Percentiles rank a stretch among this genome's conserved stretches.
These are phyloP conservation scores for Cyclophora punctaria DNA, from an alignment of 2,888 invertebrate species.

Conservation along the genomic window DNA sequence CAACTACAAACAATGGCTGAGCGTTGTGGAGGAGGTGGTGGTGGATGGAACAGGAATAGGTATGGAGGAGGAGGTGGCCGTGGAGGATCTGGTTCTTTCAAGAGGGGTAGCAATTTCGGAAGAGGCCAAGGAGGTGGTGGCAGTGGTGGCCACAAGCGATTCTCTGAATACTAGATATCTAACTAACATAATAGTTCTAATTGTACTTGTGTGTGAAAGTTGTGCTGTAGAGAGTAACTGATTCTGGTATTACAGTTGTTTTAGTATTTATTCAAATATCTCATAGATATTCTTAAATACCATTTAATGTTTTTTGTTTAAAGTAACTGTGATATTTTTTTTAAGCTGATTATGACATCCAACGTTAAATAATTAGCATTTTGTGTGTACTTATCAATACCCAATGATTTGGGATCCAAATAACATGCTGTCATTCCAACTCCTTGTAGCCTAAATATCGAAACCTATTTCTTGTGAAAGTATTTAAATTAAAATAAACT, in stretches of 20 bases:
- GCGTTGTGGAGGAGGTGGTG: conserved; percentile 77
- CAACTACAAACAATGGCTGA: conserved; percentile 87
- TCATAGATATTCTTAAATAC: conserved; percentile 40
- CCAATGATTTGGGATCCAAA: too few relatives aligned
- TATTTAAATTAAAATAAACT: too few relatives aligned
- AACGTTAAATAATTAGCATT: too few relatives aligned
- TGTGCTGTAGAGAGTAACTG: conserved; percentile 28
- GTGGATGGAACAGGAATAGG: conserved; percentile 73
- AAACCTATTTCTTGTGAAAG: too few relatives aligned
- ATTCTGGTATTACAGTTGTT: conserved; percentile 37
- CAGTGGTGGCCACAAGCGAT: conserved; percentile 60
- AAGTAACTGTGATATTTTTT: conserved; percentile 61
- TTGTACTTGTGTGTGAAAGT: conserved; percentile 52
- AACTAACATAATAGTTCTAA: conserved; percentile 38
- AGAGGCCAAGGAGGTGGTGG: conserved; percentile 52
- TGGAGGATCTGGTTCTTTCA: conserved; percentile 68
- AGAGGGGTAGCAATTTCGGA: conserved; percentile 63
- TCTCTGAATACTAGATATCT: conserved; percentile 54
- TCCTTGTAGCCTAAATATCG: not conserved
- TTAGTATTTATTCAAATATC: conserved; percentile 14
- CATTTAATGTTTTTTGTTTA: not conserved
- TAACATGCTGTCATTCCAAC: not conserved
- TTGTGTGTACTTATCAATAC: too few relatives aligned
- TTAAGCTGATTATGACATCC: conserved; percentile 16
- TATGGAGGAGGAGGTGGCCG: conserved; percentile 59